phyloP scores from a whole-genome alignment of 2,113 vertebrate species.

The Eleginops maclovinus region DNA sequence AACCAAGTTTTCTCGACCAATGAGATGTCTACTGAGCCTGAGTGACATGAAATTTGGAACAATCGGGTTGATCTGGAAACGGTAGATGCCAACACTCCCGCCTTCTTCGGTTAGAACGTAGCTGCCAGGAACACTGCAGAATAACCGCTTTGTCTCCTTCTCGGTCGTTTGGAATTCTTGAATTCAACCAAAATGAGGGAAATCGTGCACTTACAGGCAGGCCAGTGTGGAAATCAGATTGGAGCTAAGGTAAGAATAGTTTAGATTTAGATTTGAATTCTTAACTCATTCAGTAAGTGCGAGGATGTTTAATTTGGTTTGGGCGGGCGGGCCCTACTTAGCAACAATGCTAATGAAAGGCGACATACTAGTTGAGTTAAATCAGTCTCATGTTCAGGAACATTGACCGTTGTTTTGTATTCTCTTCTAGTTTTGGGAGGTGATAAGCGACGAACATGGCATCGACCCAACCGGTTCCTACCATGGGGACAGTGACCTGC shows the following conservation, averaged over 20 bases:
- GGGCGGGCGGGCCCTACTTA: slow-evolving; percentile 29
- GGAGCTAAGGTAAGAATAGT: slow-evolving; percentile 60
- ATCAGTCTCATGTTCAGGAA: not conserved
- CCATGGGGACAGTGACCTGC: slow-evolving; percentile 72
- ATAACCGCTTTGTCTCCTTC: not conserved
- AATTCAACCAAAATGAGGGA: slow-evolving; percentile 62
- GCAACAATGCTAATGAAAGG: slow-evolving; percentile 26
- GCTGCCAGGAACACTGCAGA: not conserved
- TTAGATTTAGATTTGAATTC: not conserved
- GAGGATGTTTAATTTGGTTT: slow-evolving; percentile 22
- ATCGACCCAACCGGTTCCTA: slow-evolving; percentile 71
- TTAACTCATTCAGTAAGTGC: not conserved
- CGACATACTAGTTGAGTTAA: not conserved
- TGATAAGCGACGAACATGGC: slow-evolving; percentile 75
- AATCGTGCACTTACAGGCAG: slow-evolving; percentile 72
- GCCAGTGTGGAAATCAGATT: slow-evolving; percentile 74
- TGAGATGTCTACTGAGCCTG: not conserved
- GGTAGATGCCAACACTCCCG: not conserved
- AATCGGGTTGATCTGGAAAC: not conserved
- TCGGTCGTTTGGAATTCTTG: not conserved
- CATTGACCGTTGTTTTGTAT: not conserved
- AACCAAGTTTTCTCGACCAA: slow-evolving; percentile 29
- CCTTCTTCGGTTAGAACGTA: slow-evolving; percentile 38
- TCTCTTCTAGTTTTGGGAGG: slow-evolving; percentile 70
- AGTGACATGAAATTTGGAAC: slow-evolving; percentile 14